phyloP scores from a whole-genome alignment of 2,888 invertebrate species.

The Serripes groenlandicus region DNA sequence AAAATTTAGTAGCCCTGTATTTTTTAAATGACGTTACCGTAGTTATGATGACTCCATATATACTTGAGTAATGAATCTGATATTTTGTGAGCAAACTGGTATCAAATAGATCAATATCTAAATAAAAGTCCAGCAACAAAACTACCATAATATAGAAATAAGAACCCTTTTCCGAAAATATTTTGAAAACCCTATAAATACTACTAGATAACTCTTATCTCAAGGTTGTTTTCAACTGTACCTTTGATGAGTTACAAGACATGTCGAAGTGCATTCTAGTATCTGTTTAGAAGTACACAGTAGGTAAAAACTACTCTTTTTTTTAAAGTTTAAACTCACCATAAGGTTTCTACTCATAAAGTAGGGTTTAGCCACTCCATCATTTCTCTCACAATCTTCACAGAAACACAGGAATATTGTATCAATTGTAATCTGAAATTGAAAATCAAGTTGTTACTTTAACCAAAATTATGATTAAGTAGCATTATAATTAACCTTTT shows the following conservation, averaged over 20 bases:
- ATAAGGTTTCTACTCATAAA: slow-evolving; percentile 85
- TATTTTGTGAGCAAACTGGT: too few species aligned
- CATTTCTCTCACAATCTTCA: slow-evolving; percentile 95
- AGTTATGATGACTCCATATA: too few species aligned
- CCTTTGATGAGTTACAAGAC: background rate
- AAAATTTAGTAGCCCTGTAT: too few species aligned
- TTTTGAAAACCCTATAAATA: background rate
- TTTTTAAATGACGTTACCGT: too few species aligned
- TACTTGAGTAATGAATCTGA: too few species aligned
- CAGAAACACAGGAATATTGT: slow-evolving; percentile 97
- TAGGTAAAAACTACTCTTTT: too few species aligned
- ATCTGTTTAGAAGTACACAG: background rate
- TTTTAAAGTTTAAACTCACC: slow-evolving; percentile 75
- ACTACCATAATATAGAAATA: too few species aligned
- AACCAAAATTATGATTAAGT: too few species aligned
- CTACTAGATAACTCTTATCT: background rate
- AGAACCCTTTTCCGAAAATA: background rate
- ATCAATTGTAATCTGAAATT: slow-evolving; percentile 95
- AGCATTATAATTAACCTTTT: too few species aligned
- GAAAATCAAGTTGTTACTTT: background rate
- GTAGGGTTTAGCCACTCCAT: slow-evolving; percentile 86
- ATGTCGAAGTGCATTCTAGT: background rate
- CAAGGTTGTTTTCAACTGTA: background rate
- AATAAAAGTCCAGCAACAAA: too few species aligned
- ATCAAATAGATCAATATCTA: too few species aligned